phyloP scores from a whole-genome alignment of 2,113 vertebrate species.

The Odocoileus virginianus region DNA sequence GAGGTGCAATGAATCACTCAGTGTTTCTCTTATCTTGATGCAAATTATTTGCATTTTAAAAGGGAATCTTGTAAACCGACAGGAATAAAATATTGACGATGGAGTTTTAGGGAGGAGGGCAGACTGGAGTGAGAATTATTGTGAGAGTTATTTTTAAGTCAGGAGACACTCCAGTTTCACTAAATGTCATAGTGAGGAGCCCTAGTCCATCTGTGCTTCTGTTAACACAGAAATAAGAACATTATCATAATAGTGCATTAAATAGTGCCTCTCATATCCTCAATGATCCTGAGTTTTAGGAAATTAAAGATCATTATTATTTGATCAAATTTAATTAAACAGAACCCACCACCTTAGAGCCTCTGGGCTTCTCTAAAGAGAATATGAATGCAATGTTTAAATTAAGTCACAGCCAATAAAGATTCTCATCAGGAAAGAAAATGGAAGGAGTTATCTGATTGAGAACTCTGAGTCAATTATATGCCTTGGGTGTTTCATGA shows the following conservation, averaged over 20 bases:
- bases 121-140: not conserved
- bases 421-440: slow-evolving; percentile 52
- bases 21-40: not conserved
- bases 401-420: slow-evolving; percentile 52
- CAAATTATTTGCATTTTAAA: slow-evolving; percentile 14
- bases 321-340: slow-evolving; percentile 67
- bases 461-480: slow-evolving; percentile 40
- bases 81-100: not conserved
- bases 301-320: slow-evolving; percentile 68
- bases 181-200: not conserved
- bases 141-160: slow-evolving; percentile 7
- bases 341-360: slow-evolving; percentile 19
- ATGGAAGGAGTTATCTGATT: slow-evolving; percentile 51
- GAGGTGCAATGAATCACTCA: not conserved
- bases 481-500: slow-evolving; percentile 25
- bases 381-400: slow-evolving; percentile 51
- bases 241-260: slow-evolving; percentile 16
- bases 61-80: not conserved
- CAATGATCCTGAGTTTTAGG: slow-evolving; percentile 38
- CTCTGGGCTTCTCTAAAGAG: slow-evolving; percentile 16
- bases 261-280: not conserved
- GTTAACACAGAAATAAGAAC: not conserved
- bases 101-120: not conserved
- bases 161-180: not conserved
- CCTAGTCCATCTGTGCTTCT: not conserved